These are phyloP conservation scores for Temnothorax nylanderi DNA, from an alignment of 1,140 invertebrate genomes.

Conservation along the genomic window DNA sequence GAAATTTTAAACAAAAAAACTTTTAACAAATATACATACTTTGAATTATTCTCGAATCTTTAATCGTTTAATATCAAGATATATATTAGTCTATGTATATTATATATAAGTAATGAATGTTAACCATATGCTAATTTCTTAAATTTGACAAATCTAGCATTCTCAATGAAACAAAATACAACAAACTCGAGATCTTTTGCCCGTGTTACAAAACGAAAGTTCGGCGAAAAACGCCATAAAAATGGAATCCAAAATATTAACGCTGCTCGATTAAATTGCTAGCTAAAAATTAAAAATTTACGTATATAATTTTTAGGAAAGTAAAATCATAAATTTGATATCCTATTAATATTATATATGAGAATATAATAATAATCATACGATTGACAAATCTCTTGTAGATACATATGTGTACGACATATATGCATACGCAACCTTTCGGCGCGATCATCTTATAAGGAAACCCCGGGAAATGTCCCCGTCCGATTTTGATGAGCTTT, in stretches of 20 bases:
- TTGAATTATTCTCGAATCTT: not conserved
- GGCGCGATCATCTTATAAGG: not conserved
- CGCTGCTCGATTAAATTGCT: not conserved
- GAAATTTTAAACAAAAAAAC: conserved; percentile 26
- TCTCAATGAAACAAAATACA: conserved; percentile 31
- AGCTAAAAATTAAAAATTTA: conserved; percentile 4
- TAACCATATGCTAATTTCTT: not conserved
- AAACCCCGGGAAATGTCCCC: too few species aligned
- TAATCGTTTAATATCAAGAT: conserved; percentile 23
- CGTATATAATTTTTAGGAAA: not conserved
- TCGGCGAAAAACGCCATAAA: not conserved
- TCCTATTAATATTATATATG: conserved; percentile 27
- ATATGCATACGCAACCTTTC: not conserved
- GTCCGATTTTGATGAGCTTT: too few species aligned
- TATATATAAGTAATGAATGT: not conserved
- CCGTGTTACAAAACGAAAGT: conserved; percentile 8
- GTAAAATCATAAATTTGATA: not conserved
- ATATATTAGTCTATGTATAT: not conserved
- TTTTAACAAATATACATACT: not conserved
- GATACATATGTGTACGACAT: not conserved
- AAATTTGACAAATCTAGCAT: conserved; percentile 51
- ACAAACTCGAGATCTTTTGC: conserved; percentile 43
- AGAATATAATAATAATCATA: not conserved
- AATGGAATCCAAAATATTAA: not conserved
- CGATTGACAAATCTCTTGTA: conserved; percentile 9